Conservation (phyloP, 1,140 invertebrate genomes). For the Goniozus legneri region DNA sequence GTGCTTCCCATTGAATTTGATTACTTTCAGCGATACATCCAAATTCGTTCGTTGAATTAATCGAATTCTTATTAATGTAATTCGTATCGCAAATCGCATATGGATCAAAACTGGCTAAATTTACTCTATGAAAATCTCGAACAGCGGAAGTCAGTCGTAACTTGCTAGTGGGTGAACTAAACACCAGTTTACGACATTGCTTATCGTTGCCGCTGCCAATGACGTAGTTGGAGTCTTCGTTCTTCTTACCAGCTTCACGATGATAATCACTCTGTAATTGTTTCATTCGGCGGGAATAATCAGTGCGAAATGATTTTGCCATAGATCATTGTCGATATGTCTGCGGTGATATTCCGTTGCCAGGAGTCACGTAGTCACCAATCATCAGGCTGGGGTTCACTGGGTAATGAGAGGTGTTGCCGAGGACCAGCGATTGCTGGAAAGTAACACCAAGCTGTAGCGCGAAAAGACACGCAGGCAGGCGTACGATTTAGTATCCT, state of each 20-base stretch:
- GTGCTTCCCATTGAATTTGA: slow-evolving; percentile 31
- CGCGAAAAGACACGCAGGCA: slow-evolving; percentile 49
- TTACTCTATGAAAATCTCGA: slow-evolving; percentile 28
- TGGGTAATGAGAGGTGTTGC: slow-evolving; percentile 63
- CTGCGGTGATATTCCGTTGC: slow-evolving; percentile 55
- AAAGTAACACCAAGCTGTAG: slow-evolving; percentile 55
- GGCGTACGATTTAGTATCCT: slow-evolving; percentile 45
- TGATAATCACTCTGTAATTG: slow-evolving; percentile 23
- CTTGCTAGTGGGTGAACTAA: slow-evolving; percentile 38
- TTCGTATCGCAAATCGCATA: slow-evolving; percentile 7
- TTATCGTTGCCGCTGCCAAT: slow-evolving; percentile 23
- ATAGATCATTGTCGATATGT: slow-evolving; percentile 53
- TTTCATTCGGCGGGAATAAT: slow-evolving; percentile 31
- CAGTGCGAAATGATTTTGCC: slow-evolving; percentile 30
- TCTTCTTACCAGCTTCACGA: slow-evolving; percentile 4
- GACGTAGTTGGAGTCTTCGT: slow-evolving; percentile 8
- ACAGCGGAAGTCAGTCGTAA: slow-evolving; percentile 37
- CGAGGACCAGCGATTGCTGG: slow-evolving; percentile 62
- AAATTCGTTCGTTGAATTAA: slow-evolving; percentile 15
- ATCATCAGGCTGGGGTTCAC: slow-evolving; percentile 78
- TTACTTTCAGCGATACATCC: slow-evolving; percentile 22
- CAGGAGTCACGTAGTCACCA: slow-evolving; percentile 70
- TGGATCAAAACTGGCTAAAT: slow-evolving; percentile 19
- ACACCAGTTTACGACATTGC: slow-evolving; percentile 39
- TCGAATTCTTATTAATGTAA: slow-evolving; percentile 12